Base-by-base conservation (phyloP, 2,113 vertebrate species). In the Entelurus aequoreus region DNA sequence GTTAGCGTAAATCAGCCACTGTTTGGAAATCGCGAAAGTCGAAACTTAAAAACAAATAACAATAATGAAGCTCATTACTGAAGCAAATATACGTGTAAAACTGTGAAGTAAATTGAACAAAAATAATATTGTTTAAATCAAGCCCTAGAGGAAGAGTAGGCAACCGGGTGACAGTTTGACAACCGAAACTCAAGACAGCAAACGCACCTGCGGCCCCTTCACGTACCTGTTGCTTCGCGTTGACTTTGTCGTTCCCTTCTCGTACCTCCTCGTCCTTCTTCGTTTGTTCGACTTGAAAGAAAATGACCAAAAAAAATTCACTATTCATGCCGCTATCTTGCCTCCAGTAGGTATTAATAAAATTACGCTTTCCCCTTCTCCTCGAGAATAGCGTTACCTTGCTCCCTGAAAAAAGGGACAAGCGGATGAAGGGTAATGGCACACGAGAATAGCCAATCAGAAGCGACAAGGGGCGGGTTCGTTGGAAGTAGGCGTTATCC, bases 141-240 rank as follows among this genome's bases (percentile, higher is more conserved):
- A 37, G 35, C 5, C 35, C 10, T 3, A 2, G 50, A 4, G 35
- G 8, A 36, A 5, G 6, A 9, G 35, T 14, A 21, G 16, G 16
- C 38, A 42, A 42, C 7, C 11, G 15, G 10, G 19, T 46, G 48
- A 65, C 58, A 67, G 13, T 62, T 15, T 72, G 73, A 82, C 59
- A 56, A 63, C 6, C 75, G 68, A 76, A 69, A 72, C 84, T 87
- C 87, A 85, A 85, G 44, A n/a, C 61, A 66, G 66, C 69, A 16
- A 21, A 51, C 6, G 69, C 80, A 82, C 78, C 80, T 84, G 80
- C 54, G 52, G 53, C 58, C 46, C 1, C 72, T 76, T 63, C 49
- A 74, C 71, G 36, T 79, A 88, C 87, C 87, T 88, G 84, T n/a
- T 49, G 14, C 35, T 65, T 62, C 40, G 15, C 68, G 58, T 37